Conservation (phyloP, 2,113 vertebrate genomes). For the Channa maculata region DNA sequence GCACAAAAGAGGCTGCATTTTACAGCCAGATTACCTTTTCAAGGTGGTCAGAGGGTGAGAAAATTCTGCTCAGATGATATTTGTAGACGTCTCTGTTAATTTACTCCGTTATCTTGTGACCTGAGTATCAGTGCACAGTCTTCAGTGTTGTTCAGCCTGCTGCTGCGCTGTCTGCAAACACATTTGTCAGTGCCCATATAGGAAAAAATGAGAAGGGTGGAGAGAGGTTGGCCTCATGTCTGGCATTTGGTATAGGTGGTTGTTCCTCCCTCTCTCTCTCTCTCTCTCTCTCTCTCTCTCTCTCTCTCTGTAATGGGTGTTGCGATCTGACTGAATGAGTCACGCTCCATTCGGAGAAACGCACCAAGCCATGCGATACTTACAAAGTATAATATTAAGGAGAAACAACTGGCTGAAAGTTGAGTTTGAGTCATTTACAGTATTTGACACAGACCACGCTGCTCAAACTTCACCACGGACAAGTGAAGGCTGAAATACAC, state of each 20-base stretch:
- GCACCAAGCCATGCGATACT: constrained; percentile 23
- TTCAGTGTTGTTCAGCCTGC: constrained; percentile 9
- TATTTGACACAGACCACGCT: constrained; percentile 5
- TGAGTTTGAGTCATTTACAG: neutral
- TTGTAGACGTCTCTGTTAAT: neutral
- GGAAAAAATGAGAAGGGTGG: constrained; percentile 81
- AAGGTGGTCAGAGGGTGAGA: neutral
- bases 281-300: constrained; percentile 3
- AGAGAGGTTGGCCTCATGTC: constrained; percentile 66
- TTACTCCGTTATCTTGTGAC: neutral
- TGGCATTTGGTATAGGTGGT: constrained; percentile 59
- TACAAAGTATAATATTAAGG: constrained; percentile 22
- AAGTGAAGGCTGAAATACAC: neutral
- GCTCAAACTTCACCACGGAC: too few species aligned
- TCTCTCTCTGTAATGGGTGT: constrained; percentile 29
- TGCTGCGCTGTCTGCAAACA: constrained; percentile 39
- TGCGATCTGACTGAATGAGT: constrained; percentile 69
- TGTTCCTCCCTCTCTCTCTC: constrained; percentile 25
- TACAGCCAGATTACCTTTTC: constrained; percentile 51
- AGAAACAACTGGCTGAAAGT: neutral
- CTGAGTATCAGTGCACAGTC: neutral
- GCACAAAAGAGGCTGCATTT: neutral
- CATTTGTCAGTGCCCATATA: constrained; percentile 66
- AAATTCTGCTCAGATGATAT: constrained; percentile 2
- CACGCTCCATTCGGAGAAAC: constrained; percentile 35